Evolutionary conservation across 2,888 invertebrate genomes (phyloP).

Genomic region (Dicycla oo): DNA sequence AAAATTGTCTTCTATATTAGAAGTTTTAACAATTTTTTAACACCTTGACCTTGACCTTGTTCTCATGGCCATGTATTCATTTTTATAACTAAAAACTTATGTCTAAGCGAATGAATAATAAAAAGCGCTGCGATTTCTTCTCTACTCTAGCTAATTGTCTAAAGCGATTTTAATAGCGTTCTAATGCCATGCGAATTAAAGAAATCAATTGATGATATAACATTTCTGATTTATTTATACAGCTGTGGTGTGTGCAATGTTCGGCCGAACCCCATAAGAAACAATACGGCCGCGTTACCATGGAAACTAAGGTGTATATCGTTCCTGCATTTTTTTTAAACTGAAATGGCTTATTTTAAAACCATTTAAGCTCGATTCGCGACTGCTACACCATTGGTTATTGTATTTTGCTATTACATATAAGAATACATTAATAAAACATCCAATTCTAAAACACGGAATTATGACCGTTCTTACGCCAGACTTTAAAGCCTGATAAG

Average conservation of each 20-base stretch:
- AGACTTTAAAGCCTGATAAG: slow-evolving; percentile 15
- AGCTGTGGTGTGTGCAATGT: slow-evolving; percentile 72
- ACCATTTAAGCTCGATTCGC: slow-evolving; percentile 8
- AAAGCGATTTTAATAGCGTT: slow-evolving; percentile 46
- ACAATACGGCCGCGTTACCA: slow-evolving; percentile 76
- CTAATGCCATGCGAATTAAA: slow-evolving; percentile 54
- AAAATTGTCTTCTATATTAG: neutral
- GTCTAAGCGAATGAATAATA: slow-evolving; percentile 50
- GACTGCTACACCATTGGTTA: slow-evolving; percentile 12
- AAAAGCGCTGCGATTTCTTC: slow-evolving; percentile 51
- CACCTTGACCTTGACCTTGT: slow-evolving; percentile 24
- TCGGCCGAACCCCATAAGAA: slow-evolving; percentile 75
- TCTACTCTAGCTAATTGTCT: slow-evolving; percentile 9
- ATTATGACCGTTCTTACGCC: slow-evolving; percentile 9
- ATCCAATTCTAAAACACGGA: neutral
- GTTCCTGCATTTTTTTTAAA: slow-evolving; percentile 69
- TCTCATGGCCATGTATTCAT: slow-evolving; percentile 8
- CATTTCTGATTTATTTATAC: slow-evolving; percentile 77
- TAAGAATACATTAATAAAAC: slow-evolving; percentile 8
- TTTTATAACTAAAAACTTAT: neutral
- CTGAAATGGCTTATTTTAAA: slow-evolving; percentile 2
- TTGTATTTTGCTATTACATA: slow-evolving; percentile 1
- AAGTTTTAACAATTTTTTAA: slow-evolving; percentile 14
- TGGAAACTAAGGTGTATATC: slow-evolving; percentile 81
- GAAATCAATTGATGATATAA: slow-evolving; percentile 49